These are phyloP conservation scores for Anabacerthia variegaticeps DNA, from an alignment of 2,797 vertebrate species.

Conservation along the genomic window DNA sequence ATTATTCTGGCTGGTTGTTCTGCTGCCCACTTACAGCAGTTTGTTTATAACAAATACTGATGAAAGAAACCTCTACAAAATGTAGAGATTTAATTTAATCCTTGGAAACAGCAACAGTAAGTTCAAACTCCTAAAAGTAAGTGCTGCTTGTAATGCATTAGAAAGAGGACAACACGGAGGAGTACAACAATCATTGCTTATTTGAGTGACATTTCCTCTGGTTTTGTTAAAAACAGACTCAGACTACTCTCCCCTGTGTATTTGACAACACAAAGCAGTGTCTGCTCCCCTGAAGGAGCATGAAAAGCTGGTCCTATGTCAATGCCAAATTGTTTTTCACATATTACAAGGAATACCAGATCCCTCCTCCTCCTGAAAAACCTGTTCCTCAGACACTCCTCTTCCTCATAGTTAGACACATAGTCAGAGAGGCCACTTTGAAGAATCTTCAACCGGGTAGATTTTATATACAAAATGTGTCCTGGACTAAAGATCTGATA, in stretches of 20 bases:
- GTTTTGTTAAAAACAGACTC: not conserved
- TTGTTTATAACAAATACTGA: not conserved
- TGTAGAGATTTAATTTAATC: not conserved
- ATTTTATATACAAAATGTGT: not conserved
- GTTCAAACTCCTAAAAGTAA: not conserved
- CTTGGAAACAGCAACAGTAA: not conserved
- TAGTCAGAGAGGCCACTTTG: not conserved
- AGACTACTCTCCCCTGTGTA: not conserved
- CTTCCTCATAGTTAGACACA: not conserved
- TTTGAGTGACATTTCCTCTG: not conserved
- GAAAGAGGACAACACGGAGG: not conserved
- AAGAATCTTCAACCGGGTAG: not conserved
- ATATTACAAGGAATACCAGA: not conserved
- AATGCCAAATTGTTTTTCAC: not conserved
- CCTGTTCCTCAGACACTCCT: slow-evolving; percentile 37
- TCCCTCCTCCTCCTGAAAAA: slow-evolving; percentile 28
- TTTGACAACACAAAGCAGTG: not conserved
- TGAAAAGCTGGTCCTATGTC: not conserved
- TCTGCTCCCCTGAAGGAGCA: not conserved
- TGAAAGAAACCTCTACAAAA: not conserved
- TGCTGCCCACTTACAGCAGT: not conserved
- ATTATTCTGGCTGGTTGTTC: not conserved
- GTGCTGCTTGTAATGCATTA: not conserved
- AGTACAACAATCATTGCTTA: not conserved
- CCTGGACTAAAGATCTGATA: not conserved